phyloP scores from a whole-genome alignment of 2,113 vertebrate species.

The Nothoprocta perdicaria region DNA sequence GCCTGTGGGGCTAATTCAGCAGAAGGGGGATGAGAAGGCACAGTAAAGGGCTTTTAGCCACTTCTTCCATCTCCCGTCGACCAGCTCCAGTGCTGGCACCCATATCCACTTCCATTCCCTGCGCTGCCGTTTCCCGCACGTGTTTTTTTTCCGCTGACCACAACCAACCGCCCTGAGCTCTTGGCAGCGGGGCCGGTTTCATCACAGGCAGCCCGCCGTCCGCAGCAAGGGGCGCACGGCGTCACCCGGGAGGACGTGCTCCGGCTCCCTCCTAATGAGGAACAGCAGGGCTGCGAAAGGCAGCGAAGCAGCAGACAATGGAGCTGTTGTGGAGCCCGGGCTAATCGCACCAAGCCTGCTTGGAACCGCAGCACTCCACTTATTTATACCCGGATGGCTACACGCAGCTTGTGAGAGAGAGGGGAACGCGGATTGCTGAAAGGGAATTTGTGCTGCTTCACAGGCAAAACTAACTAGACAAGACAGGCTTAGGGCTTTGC shows the following conservation, averaged over 20 bases:
- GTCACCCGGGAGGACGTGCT: not conserved
- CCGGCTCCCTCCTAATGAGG: not conserved
- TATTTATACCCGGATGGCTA: not conserved
- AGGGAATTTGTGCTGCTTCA: not conserved
- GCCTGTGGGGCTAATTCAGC: not conserved
- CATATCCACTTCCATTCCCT: not conserved
- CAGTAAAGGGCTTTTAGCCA: not conserved
- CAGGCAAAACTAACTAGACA: not conserved
- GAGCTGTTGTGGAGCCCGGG: not conserved
- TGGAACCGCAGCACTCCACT: not conserved
- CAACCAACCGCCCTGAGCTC: accelerated
- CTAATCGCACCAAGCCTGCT: not conserved
- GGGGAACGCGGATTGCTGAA: not conserved
- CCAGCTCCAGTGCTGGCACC: not conserved
- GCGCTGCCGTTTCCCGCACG: not conserved
- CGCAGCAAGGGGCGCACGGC: not conserved
- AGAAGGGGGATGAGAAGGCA: not conserved
- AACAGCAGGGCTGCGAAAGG: not conserved
- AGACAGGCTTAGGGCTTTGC: not conserved
- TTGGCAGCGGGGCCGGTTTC: not conserved
- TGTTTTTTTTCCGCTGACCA: not conserved
- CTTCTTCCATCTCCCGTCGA: not conserved
- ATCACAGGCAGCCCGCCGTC: not conserved
- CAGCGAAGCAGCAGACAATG: not conserved
- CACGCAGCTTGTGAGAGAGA: not conserved